Conservation (phyloP, 1,140 invertebrate genomes). For the Caenorhabditis elegans region DNA sequence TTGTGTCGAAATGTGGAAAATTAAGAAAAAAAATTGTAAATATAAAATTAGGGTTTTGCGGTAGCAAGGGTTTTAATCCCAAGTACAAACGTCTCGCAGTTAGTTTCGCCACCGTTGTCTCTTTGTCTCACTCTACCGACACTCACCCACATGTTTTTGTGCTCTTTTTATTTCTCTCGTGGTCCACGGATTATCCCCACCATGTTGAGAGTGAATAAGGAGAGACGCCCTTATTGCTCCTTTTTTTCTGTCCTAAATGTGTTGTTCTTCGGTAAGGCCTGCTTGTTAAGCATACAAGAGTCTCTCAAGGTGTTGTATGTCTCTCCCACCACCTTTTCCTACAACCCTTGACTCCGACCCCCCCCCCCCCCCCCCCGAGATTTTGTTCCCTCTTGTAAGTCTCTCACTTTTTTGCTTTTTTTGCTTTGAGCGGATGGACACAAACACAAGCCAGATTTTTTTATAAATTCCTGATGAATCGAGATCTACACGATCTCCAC, state of each 20-base stretch:
- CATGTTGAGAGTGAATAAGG: background rate
- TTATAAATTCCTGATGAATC: background rate
- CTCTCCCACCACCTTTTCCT: background rate
- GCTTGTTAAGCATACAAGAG: constrained; percentile 25
- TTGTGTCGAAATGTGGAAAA: background rate
- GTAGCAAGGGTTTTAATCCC: background rate
- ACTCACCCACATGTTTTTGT: background rate
- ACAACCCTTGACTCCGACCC: constrained; percentile 13
- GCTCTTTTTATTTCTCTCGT: background rate
- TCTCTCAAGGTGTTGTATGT: constrained; percentile 23
- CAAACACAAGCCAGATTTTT: constrained; percentile 8
- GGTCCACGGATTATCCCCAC: background rate
- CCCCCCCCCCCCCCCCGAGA: background rate
- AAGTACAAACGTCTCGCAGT: background rate
- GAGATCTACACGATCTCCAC: background rate
- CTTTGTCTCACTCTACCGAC: background rate
- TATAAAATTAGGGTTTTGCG: background rate
- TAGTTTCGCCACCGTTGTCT: background rate
- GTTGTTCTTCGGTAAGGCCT: background rate
- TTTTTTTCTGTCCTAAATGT: constrained; percentile 5
- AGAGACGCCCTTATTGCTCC: background rate
- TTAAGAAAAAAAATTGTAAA: too few species aligned
- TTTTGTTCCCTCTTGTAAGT: constrained; percentile 10
- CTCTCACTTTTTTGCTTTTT: constrained; percentile 27
- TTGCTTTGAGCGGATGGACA: background rate